phyloP scores from a whole-genome alignment of 1,140 invertebrate species.

The Laupala kohalensis region DNA sequence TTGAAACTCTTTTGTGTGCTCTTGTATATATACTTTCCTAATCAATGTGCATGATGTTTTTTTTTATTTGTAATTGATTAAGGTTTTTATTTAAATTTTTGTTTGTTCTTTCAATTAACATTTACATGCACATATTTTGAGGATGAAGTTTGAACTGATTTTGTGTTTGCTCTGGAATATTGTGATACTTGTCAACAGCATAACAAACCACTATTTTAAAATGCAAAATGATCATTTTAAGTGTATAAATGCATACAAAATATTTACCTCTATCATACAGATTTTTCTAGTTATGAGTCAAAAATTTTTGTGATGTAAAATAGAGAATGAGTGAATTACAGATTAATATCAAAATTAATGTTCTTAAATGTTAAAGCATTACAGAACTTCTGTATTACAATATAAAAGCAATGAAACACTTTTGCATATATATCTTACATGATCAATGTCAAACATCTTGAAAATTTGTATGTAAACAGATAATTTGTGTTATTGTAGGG shows the following conservation, averaged over 20 bases:
- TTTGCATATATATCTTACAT: too few species aligned
- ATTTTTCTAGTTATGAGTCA: too few species aligned
- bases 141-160: conserved; percentile 8
- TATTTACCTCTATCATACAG: too few species aligned
- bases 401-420: too few species aligned
- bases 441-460: too few species aligned
- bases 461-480: too few species aligned
- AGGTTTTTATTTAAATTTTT: conserved; percentile 1
- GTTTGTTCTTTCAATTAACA: conserved; percentile 6
- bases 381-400: too few species aligned
- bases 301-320: too few species aligned
- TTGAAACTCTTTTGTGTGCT: background rate
- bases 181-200: background rate
- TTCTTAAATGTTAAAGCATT: too few species aligned
- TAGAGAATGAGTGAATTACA: too few species aligned
- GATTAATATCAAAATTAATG: too few species aligned
- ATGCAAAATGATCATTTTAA: background rate
- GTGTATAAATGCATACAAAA: background rate
- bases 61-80: background rate
- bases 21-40: background rate
- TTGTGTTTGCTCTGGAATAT: conserved; percentile 7
- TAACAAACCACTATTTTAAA: background rate
- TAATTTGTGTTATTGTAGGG: conserved; percentile 5
- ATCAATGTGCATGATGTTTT: conserved; percentile 5
- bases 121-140: conserved; percentile 7